Evolutionary conservation across 2,797 vertebrate genomes (phyloP), one percentile per base, ranked within the genome.

Genomic region (Schizopygopsis pylzovi): DNA sequence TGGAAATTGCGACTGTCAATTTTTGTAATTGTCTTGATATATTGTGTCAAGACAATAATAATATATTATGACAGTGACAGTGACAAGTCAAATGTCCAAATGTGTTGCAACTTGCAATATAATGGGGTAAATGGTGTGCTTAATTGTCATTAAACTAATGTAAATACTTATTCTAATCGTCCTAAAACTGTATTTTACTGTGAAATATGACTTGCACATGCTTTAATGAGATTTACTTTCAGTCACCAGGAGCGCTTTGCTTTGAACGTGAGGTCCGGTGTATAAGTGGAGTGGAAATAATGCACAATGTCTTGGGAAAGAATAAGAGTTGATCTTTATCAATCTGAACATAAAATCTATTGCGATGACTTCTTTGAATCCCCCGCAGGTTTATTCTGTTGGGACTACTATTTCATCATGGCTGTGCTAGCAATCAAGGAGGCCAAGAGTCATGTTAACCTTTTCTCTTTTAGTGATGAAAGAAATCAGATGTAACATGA

Each of bases 361-460:
- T 41, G 61, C 4, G 13, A 67, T 16, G n/a, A 68, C 5, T 68
- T 54, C 15, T 56, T 47, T 45, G 37, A 56, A 79, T 54, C 49
- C 12, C 6, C 6, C 2, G 0, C 76, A 8, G 83, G 63, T 43
- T 78, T n/a, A 13, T 85, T 85, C 65, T 84, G 12, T 47, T n/a
- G 65, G 37, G 61, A 45, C 10, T 6, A 6, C 12, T 28, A 41
- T 59, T 71, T 85, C 16, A 85, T 79, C 47, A 70, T 70, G 22
- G 12, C 54, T 72, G 39, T 41, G 77, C 33, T 20, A 61, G 3
- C 67, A 52, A 72, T 73, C 83, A 85, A 80, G 79, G 37, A 79
- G 49, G 61, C 13, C 54, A 73, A 73, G 77, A 63, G 77, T 80
- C 43, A 39, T 39, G 67, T 80, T 80, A 80, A 73, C 77, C 54